phyloP scores from a whole-genome alignment of 1,140 invertebrate species.

The Diachasma alloeum region DNA sequence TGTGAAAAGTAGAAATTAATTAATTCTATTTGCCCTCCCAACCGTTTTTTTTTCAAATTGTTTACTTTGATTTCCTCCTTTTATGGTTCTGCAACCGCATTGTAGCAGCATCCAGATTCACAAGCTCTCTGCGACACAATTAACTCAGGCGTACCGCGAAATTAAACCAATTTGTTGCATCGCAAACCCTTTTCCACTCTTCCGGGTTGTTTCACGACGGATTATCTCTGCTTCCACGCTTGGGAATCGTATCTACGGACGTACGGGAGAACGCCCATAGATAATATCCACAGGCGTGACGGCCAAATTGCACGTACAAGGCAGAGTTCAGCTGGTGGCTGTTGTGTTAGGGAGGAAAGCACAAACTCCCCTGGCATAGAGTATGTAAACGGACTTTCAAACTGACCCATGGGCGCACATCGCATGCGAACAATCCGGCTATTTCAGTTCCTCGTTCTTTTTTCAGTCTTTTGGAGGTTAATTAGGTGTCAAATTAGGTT shows the following conservation, averaged over 20 bases:
- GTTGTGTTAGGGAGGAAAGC: neutral
- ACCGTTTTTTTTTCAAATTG: neutral
- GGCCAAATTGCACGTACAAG: constrained; percentile 32
- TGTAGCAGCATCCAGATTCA: neutral
- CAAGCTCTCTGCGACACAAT: constrained; percentile 18
- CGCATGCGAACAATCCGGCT: constrained; percentile 20
- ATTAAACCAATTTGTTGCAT: constrained; percentile 29
- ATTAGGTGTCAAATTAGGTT: neutral
- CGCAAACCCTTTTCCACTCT: constrained; percentile 24
- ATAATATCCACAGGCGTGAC: constrained; percentile 39
- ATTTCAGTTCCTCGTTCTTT: neutral
- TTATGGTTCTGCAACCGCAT: neutral
- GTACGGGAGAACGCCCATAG: constrained; percentile 28
- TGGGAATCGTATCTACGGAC: constrained; percentile 27
- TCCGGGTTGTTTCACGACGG: neutral
- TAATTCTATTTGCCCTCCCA: neutral
- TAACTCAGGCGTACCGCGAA: constrained; percentile 27
- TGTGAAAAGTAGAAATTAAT: neutral
- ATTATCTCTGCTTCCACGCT: constrained; percentile 26
- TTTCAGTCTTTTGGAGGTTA: neutral
- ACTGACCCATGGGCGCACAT: constrained; percentile 31
- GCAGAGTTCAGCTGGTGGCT: constrained; percentile 4
- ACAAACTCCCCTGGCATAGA: neutral
- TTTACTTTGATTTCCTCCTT: neutral
- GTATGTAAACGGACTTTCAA: constrained; percentile 26